These are phyloP conservation scores for Drosophila rellima DNA, from an alignment of 2,888 invertebrate species.

Conservation along the genomic window DNA sequence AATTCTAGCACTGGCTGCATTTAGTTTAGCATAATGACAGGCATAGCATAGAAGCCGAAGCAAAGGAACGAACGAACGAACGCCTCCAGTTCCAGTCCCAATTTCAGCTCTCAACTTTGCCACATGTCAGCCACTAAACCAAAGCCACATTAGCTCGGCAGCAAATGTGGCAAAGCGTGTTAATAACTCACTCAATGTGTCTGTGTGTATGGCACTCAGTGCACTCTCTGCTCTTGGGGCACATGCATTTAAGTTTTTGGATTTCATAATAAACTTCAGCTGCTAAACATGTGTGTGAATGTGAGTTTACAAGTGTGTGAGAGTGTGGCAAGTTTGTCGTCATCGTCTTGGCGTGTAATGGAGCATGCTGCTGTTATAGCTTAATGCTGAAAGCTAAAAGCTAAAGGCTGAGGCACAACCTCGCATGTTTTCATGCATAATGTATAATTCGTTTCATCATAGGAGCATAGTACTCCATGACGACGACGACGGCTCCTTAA, in stretches of 20 bases:
- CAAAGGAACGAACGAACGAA: constrained; percentile 43
- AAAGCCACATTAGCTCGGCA: constrained; percentile 80
- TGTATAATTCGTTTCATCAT: constrained; percentile 77
- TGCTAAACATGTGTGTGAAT: constrained; percentile 17
- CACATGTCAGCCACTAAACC: constrained; percentile 74
- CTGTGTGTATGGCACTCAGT: constrained; percentile 47
- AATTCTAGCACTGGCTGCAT: constrained; percentile 79
- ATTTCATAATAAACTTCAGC: constrained; percentile 74
- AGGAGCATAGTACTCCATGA: constrained; percentile 22
- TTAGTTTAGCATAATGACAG: constrained; percentile 83
- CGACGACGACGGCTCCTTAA: constrained; percentile 28
- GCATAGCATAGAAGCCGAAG: constrained; percentile 42
- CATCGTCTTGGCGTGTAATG: constrained; percentile 72
- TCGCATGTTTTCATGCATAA: constrained; percentile 72
- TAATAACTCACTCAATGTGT: constrained; percentile 73
- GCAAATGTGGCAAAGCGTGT: constrained; percentile 82
- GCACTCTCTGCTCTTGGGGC: constrained; percentile 63
- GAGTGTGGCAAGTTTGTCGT: constrained; percentile 49
- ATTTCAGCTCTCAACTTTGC: constrained; percentile 25
- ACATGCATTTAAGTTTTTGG: constrained; percentile 75
- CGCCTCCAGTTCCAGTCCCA: constrained; percentile 38
- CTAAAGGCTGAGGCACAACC: constrained; percentile 43
- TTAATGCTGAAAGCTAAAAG: constrained; percentile 34
- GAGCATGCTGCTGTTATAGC: constrained; percentile 65
- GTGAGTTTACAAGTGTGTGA: constrained; percentile 1